Conservation (phyloP, 2,888 invertebrate genomes). For the Atherix ibis region DNA sequence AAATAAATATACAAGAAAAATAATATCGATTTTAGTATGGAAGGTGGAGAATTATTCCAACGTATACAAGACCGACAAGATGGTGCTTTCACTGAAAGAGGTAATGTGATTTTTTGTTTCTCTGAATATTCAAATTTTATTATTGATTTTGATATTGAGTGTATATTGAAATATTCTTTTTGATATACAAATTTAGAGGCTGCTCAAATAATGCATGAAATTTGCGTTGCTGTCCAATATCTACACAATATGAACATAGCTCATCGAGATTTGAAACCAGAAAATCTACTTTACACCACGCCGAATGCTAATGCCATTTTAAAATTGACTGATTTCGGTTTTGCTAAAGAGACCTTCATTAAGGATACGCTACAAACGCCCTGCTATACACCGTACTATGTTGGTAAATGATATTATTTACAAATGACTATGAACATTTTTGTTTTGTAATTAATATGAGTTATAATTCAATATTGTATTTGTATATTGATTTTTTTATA, state of each 20-base stretch:
- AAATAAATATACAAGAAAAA: no score
- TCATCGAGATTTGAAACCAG: constrained; percentile 94
- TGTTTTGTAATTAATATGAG: neutral
- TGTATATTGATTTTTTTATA: neutral
- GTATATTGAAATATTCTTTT: neutral
- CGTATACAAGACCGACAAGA: constrained; percentile 90
- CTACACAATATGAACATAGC: constrained; percentile 91
- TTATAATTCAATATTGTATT: neutral
- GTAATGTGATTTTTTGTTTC: constrained; percentile 10
- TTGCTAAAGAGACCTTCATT: constrained; percentile 83
- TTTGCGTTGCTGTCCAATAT: constrained; percentile 86
- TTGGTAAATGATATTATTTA: constrained; percentile 45
- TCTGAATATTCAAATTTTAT: neutral
- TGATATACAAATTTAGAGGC: constrained; percentile 46
- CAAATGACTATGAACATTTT: neutral
- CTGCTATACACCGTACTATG: constrained; percentile 98
- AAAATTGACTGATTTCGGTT: constrained; percentile 97
- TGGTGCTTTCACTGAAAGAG: constrained; percentile 88
- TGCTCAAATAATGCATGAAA: constrained; percentile 89
- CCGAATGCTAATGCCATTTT: constrained; percentile 60
- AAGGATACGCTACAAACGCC: constrained; percentile 90
- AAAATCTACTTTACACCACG: constrained; percentile 83
- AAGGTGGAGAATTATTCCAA: constrained; percentile 93
- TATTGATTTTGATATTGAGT: no score
- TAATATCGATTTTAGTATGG: no score